These are phyloP conservation scores for Xerus rutilus DNA, from an alignment of 2,797 vertebrate species.

Conservation along the genomic window DNA sequence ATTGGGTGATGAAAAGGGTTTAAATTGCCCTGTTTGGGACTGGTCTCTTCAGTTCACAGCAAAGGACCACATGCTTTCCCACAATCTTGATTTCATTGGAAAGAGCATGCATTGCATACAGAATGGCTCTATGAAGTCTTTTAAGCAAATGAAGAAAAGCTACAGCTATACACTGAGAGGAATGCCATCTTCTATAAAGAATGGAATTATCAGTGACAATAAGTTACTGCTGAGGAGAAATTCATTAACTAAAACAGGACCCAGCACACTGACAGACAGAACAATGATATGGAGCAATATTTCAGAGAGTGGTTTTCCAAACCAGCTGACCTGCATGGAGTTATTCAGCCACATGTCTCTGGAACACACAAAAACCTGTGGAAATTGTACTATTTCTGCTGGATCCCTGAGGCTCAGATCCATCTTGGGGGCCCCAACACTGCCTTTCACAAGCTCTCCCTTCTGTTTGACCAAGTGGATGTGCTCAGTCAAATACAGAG, in stretches of 20 bases:
- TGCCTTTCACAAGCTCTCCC: conserved; percentile 93
- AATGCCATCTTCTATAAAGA: conserved; percentile 88
- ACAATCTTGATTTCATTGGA: conserved; percentile 96
- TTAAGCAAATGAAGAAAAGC: conserved; percentile 95
- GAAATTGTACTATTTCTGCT: conserved; percentile 98
- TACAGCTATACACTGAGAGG: conserved; percentile 95
- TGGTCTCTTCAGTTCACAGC: conserved; percentile 96
- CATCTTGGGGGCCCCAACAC: conserved; percentile 92
- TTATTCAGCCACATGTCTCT: conserved; percentile 91
- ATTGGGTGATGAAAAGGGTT: conserved; percentile 92
- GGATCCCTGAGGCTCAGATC: conserved; percentile 97
- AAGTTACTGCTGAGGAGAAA: conserved; percentile 91
- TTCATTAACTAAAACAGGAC: conserved; percentile 93
- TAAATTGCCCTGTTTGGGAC: conserved; percentile 93
- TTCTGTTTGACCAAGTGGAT: conserved; percentile 96
- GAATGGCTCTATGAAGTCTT: conserved; percentile 92
- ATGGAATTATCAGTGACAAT: conserved; percentile 89
- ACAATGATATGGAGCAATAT: conserved; percentile 92
- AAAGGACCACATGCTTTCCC: conserved; percentile 95
- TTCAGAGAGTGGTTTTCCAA: conserved; percentile 94
- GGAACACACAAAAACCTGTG: conserved; percentile 94
- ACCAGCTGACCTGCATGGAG: conserved; percentile 92
- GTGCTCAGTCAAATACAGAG: conserved; percentile 90
- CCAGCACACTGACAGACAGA: conserved; percentile 85
- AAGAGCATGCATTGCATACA: conserved; percentile 93